Conservation (phyloP, 2,797 vertebrate genomes). For the Cyprinodon diabolis region DNA sequence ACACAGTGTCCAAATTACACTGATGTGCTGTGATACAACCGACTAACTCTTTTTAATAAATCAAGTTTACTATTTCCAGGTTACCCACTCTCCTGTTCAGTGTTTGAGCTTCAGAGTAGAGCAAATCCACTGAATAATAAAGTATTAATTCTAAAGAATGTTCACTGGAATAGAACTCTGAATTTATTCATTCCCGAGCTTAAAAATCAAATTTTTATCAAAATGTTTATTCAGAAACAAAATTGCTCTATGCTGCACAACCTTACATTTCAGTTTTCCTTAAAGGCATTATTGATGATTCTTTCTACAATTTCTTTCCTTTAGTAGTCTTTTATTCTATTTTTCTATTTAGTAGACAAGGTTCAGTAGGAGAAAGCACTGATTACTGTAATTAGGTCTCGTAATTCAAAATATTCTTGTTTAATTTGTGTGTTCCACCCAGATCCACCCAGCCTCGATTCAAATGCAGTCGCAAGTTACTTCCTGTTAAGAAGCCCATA, state of each 20-base stretch:
- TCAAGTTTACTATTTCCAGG: conserved; percentile 1
- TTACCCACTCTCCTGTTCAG: neutral
- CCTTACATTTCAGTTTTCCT: conserved; percentile 39
- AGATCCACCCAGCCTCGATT: conserved; percentile 14
- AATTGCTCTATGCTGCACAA: conserved; percentile 22
- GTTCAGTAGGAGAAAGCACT: conserved; percentile 25
- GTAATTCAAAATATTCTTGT: no score
- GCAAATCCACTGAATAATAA: neutral
- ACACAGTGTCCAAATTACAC: conserved; percentile 16
- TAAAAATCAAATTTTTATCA: conserved; percentile 29
- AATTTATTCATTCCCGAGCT: conserved; percentile 12
- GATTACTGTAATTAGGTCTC: neutral
- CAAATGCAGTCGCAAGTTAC: neutral
- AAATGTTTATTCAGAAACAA: conserved; percentile 32
- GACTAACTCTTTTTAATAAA: conserved; percentile 11
- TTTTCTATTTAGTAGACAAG: conserved; percentile 31
- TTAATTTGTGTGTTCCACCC: neutral
- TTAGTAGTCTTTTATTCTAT: conserved; percentile 22
- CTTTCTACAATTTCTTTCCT: conserved; percentile 14
- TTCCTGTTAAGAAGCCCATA: neutral
- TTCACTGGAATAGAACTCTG: conserved; percentile 8
- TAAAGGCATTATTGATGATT: conserved; percentile 27
- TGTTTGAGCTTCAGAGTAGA: neutral
- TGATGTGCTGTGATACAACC: conserved; percentile 21
- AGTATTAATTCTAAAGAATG: conserved; percentile 11